Base-by-base conservation (phyloP, 2,797 vertebrate species). In the Anolis apletophallus region DNA sequence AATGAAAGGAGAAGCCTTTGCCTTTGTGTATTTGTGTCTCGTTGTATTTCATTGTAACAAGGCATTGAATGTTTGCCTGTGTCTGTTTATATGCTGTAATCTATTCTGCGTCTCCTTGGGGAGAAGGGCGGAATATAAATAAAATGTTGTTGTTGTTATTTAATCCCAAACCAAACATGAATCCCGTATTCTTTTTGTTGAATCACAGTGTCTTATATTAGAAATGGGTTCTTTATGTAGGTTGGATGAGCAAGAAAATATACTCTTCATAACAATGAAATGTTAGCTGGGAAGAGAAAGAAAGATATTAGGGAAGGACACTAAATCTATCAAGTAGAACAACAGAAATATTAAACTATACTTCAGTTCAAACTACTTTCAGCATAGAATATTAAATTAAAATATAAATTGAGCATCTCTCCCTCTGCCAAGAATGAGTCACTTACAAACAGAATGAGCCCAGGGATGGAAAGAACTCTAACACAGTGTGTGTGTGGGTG, bases 361-460 rank as follows among this genome's bases (percentile, higher is more conserved):
- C 90, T 94, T 91, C 78, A 93, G 87, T 91, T 93, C 90, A 91
- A 94, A 93, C 91, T 93, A 81, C 93, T 64, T 93, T 94, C 91
- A 93, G 92, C 93, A 91, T 83, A 93, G 94, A 89, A 90, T 91
- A 92, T 91, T 91, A 88, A 93, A 94, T 81, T 87, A 88, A 95
- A 92, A 93, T 88, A 95, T 94, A 94, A 93, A 94, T 94, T 91
- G 93, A 94, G 91, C 85, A 89, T 94, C 93, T 90, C 84, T 95
- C 90, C 89, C 93, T 94, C 92, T 95, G 94, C 92, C 92, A 95
- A 94, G 93, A 94, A 93, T 95, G 94, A 95, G 91, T 95, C 93
- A 95, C 90, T 88, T 94, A 94, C 89, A 95, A 95, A 94, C 93
- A 94, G 94, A 94, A 94, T 91, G 92, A 94, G 94, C 92, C 91